Conservation (phyloP, 2,888 invertebrate species). For the Leptopterna dolabrata region DNA sequence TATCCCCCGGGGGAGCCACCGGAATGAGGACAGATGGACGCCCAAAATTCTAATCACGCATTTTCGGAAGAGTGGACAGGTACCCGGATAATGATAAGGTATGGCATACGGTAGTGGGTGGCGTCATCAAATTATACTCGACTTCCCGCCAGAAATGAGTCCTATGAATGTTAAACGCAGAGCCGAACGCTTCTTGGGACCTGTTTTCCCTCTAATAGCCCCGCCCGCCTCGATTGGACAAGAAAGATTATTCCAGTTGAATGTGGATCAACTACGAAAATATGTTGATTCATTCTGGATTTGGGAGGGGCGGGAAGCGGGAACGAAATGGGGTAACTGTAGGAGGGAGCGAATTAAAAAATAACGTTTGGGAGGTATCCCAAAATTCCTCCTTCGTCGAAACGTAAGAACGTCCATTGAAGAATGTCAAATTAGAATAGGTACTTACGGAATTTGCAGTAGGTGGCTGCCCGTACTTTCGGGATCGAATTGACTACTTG, state of each 20-base stretch:
- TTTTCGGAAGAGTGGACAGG: neutral
- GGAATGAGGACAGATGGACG: neutral
- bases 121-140: neutral
- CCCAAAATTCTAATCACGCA: neutral
- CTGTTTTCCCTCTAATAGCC: conserved; percentile 16
- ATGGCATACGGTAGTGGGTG: neutral
- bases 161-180: conserved; percentile 16
- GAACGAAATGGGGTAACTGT: neutral
- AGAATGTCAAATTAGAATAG: no score
- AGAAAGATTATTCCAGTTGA: neutral
- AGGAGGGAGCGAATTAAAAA: neutral
- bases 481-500: no score
- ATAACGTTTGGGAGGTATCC: no score
- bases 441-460: no score
- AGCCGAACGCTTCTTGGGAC: conserved; percentile 13
- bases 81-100: neutral
- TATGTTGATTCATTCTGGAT: neutral
- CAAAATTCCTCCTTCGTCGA: no score
- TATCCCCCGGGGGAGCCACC: neutral
- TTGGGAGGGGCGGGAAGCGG: neutral
- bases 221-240: conserved; percentile 9
- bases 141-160: conserved; percentile 1
- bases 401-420: no score
- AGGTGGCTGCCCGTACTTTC: no score
- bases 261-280: neutral